Evolutionary conservation across 2,888 invertebrate genomes (phyloP).

Genomic region (Apamea sordens): DNA sequence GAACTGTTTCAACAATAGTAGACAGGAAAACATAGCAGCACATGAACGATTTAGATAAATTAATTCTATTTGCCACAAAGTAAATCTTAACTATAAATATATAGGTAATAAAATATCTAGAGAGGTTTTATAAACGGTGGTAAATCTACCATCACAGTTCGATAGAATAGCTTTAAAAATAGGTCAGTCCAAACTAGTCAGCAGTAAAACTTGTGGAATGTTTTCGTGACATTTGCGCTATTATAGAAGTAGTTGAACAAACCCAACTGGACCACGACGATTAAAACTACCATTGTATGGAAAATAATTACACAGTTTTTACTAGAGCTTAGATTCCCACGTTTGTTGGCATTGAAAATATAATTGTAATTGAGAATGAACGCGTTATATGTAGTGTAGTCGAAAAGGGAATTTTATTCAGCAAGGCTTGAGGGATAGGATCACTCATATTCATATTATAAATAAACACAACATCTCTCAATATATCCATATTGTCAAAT

Average conservation of each 20-base stretch:
- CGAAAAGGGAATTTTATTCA: background rate
- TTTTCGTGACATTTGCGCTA: background rate
- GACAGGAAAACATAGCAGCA: background rate
- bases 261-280: background rate
- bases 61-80: background rate
- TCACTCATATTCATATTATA: background rate
- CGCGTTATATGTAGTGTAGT: background rate
- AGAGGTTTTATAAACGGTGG: background rate
- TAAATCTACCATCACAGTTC: background rate
- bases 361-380: background rate
- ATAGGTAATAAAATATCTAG: background rate
- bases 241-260: slow-evolving; percentile 16
- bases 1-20: background rate
- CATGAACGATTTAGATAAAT: background rate
- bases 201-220: background rate
- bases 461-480: background rate
- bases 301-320: slow-evolving; percentile 17
- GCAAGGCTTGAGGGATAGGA: background rate
- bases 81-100: background rate
- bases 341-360: slow-evolving; percentile 14
- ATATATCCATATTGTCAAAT: background rate
- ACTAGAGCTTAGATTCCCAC: slow-evolving; percentile 21
- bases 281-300: slow-evolving; percentile 19
- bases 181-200: background rate
- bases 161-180: background rate